Conservation (phyloP, 2,888 invertebrate genomes). For the Tanaodytes sp. region DNA sequence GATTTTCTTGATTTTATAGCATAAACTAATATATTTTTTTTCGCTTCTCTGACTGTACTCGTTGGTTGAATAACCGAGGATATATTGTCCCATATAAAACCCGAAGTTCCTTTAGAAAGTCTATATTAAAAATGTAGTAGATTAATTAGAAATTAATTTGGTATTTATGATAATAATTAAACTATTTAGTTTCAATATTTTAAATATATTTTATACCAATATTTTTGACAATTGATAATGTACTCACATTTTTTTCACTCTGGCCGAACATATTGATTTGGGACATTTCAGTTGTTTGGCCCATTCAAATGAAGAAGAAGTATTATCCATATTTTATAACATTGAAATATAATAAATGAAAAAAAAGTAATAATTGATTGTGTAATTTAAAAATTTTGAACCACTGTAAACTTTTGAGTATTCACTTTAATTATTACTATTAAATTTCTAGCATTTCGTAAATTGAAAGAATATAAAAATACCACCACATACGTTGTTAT, state of each 20-base stretch:
- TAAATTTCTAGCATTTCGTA: not conserved
- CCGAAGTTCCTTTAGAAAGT: slow-evolving; percentile 61
- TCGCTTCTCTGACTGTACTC: slow-evolving; percentile 56
- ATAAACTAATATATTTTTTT: slow-evolving; percentile 64
- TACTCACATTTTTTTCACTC: slow-evolving; percentile 16
- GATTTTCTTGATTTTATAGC: slow-evolving; percentile 57
- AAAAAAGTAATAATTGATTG: too few relatives aligned
- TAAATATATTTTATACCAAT: not conserved
- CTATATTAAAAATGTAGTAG: too few relatives aligned
- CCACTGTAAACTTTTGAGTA: too few relatives aligned
- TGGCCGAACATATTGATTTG: slow-evolving; percentile 4
- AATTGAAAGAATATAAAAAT: not conserved
- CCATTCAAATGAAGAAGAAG: slow-evolving; percentile 12
- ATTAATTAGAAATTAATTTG: not conserved
- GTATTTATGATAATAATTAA: not conserved
- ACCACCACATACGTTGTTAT: not conserved
- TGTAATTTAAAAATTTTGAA: too few relatives aligned
- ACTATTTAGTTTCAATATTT: not conserved
- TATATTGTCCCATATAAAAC: slow-evolving; percentile 64
- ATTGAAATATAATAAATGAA: too few relatives aligned
- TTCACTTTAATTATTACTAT: not conserved
- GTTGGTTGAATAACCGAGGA: slow-evolving; percentile 54
- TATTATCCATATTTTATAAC: not conserved
- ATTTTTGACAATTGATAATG: not conserved
- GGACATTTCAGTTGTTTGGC: slow-evolving; percentile 25